These are phyloP conservation scores for Acrobasis consociella DNA, from an alignment of 2,888 invertebrate species.

Conservation along the genomic window DNA sequence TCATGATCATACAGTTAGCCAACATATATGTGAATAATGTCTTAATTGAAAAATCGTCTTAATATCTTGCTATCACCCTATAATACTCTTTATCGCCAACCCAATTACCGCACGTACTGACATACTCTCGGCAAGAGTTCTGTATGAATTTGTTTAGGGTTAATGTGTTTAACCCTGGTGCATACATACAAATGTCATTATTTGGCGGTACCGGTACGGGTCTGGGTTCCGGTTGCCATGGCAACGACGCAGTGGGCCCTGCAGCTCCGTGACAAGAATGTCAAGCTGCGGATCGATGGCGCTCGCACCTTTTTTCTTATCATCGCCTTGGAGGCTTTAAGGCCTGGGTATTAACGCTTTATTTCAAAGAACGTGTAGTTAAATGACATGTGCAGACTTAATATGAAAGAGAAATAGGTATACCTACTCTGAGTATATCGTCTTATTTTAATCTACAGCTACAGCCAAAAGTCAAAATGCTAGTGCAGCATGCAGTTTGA, in stretches of 20 bases:
- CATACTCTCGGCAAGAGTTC: not conserved
- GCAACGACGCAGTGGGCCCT: conserved; percentile 72
- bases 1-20: too few species aligned
- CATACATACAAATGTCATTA: conserved; percentile 25
- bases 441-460: too few species aligned
- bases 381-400: not conserved
- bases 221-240: conserved; percentile 58
- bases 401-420: too few species aligned
- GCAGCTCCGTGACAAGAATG: conserved; percentile 74
- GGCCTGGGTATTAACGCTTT: not conserved
- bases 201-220: conserved; percentile 37
- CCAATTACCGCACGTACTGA: conserved; percentile 1
- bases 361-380: not conserved
- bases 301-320: conserved; percentile 43
- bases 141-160: not conserved
- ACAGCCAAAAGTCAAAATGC: too few species aligned
- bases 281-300: conserved; percentile 69
- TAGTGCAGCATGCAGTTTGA: too few species aligned
- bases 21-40: too few species aligned
- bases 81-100: not conserved
- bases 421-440: too few species aligned
- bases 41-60: too few species aligned
- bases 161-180: conserved; percentile 9
- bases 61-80: too few species aligned
- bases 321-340: conserved; percentile 19